Conservation (phyloP, 2,888 invertebrate genomes). For the Eupelmus urozonus region DNA sequence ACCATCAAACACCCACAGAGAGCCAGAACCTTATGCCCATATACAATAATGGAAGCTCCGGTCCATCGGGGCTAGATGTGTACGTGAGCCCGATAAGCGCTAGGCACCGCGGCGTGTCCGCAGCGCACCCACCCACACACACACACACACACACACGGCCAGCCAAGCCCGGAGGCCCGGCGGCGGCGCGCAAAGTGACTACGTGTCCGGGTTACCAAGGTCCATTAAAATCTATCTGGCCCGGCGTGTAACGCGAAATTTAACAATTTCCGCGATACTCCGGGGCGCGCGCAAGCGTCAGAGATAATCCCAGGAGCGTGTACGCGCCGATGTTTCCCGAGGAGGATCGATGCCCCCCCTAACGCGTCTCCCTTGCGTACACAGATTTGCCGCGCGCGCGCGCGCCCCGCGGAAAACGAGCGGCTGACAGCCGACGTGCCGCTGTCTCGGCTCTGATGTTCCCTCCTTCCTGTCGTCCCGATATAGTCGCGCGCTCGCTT, state of each 20-base stretch:
- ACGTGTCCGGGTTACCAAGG: slow-evolving; percentile 73
- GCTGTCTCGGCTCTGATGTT: neutral
- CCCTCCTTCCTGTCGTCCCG: neutral
- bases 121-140: neutral
- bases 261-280: slow-evolving; percentile 66
- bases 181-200: slow-evolving; percentile 70
- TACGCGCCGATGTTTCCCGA: slow-evolving; percentile 6
- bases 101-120: neutral
- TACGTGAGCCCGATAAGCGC: neutral
- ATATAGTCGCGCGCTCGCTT: neutral
- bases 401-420: neutral
- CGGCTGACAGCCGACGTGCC: slow-evolving; percentile 44
- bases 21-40: too few relatives aligned
- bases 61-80: neutral
- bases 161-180: neutral
- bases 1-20: too few relatives aligned
- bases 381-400: neutral
- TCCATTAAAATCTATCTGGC: slow-evolving; percentile 74
- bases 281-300: neutral
- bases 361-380: neutral
- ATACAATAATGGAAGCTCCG: slow-evolving; percentile 6
- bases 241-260: slow-evolving; percentile 68
- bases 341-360: slow-evolving; percentile 29
- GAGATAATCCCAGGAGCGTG: slow-evolving; percentile 25
- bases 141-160: neutral